Evolutionary conservation across 2,888 invertebrate species (phyloP).

Genomic region (Quadriops clusia): DNA sequence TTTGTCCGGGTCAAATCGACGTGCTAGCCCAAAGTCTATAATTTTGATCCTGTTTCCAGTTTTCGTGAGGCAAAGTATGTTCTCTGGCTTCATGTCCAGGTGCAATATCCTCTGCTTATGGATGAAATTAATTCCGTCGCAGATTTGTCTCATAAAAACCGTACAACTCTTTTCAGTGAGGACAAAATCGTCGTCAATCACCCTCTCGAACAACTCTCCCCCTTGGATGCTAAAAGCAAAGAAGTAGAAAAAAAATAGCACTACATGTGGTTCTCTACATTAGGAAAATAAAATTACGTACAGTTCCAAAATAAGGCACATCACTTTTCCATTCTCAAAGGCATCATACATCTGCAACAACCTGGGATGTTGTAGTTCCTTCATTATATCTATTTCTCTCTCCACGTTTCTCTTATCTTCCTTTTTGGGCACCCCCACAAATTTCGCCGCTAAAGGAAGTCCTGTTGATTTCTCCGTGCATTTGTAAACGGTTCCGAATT

Average conservation of each 20-base stretch:
- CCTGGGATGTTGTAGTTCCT: slow-evolving; percentile 83
- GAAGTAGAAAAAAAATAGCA: not conserved
- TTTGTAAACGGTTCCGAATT: slow-evolving; percentile 92
- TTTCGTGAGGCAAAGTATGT: slow-evolving; percentile 90
- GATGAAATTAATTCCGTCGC: slow-evolving; percentile 95
- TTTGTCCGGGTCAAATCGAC: slow-evolving; percentile 83
- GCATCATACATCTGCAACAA: slow-evolving; percentile 97
- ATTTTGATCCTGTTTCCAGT: slow-evolving; percentile 97
- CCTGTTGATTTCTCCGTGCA: slow-evolving; percentile 77
- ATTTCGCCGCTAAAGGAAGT: slow-evolving; percentile 81
- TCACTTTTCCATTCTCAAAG: slow-evolving; percentile 84
- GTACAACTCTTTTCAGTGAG: slow-evolving; percentile 93
- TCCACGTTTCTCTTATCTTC: slow-evolving; percentile 87
- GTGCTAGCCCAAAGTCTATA: slow-evolving; percentile 94
- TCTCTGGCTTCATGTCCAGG: slow-evolving; percentile 98
- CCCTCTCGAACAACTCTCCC: slow-evolving; percentile 96
- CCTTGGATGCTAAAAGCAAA: slow-evolving; percentile 76
- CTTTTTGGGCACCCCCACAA: slow-evolving; percentile 72
- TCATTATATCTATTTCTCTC: slow-evolving; percentile 95
- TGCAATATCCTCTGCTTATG: slow-evolving; percentile 92
- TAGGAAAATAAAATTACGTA: slow-evolving; percentile 48
- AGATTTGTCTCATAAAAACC: slow-evolving; percentile 94
- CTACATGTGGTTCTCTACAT: slow-evolving; percentile 1
- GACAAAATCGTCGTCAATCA: slow-evolving; percentile 96
- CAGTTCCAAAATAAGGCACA: slow-evolving; percentile 97